Conservation (phyloP, 92 coral and sea anemone genomes). For the Micromussa lordhowensis region DNA sequence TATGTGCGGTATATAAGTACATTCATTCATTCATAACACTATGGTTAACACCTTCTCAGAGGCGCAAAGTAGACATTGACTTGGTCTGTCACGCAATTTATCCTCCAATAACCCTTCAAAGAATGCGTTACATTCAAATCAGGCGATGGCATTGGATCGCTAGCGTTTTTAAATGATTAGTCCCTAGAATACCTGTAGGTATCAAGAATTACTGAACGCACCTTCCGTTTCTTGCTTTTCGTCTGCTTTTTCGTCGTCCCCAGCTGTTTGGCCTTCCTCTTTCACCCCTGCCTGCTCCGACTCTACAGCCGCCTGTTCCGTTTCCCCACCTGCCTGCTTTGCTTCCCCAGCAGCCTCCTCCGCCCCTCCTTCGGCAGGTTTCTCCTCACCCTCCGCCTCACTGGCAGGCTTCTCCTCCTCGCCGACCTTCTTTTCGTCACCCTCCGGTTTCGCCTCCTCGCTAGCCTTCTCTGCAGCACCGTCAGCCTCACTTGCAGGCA, state of each 20-base stretch:
- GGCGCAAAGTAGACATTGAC: not conserved
- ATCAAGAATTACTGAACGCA: not conserved
- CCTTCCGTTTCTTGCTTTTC: constrained; percentile 11
- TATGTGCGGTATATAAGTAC: too few relatives aligned
- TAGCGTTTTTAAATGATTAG: not conserved
- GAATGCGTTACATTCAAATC: not conserved
- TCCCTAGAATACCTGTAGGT: not conserved
- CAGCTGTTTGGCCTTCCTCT: constrained; percentile 9
- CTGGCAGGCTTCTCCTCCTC: constrained; percentile 45
- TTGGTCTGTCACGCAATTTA: not conserved
- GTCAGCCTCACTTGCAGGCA: constrained; percentile 40
- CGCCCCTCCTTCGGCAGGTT: constrained; percentile 11
- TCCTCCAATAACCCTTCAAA: not conserved
- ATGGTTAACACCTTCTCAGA: too few relatives aligned
- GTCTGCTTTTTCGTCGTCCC: constrained; percentile 16
- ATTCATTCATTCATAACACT: too few relatives aligned
- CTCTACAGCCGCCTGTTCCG: not conserved
- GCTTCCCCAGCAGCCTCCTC: constrained; percentile 5
- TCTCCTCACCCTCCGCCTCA: constrained; percentile 24
- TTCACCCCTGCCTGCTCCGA: not conserved
- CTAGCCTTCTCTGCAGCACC: not conserved
- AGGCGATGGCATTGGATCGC: not conserved
- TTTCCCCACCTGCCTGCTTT: not conserved
- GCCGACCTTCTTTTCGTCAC: constrained; percentile 21
- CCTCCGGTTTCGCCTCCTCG: constrained; percentile 10